Evolutionary conservation across 2,113 vertebrate genomes (phyloP), one percentile per base, ranked within the genome.

Genomic region (Zapornia atra): DNA sequence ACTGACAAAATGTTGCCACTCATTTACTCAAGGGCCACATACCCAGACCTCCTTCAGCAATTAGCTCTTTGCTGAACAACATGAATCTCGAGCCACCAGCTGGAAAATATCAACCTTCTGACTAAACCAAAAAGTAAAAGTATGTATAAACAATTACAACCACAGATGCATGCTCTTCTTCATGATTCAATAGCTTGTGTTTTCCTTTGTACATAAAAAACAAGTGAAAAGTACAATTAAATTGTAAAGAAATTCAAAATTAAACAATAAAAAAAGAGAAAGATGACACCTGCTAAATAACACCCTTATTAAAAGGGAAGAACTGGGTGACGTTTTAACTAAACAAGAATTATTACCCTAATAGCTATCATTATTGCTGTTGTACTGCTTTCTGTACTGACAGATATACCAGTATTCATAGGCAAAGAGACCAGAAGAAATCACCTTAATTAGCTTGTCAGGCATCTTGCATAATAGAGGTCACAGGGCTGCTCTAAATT

Each of bases 61-160:
- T 82, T 76, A 95, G 38, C 38, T 91, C 65, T 92, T 36, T 84
- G 53, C 86, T 78, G 46, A 90, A 82, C 48, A 85, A 79, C 22
- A 78, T 51, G 26, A 89, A 90, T 90, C 73, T 89, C 56, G 92
- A 73, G 56, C 81, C 84, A 68, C 63, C 68, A 70, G 69, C 46
- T 82, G 61, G 88, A 91, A 95, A 91, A 86, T 29, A 92, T 18
- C 81, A 95, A 66, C 33, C 69, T 92, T 81, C 78, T 38, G 25
- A 78, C 60, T 53, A 91, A 75, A 92, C 50, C 19, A 92, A 90
- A 78, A 85, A 57, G 29, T 75, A 13, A 24, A 94, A 71, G 26
- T 61, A 90, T 21, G 28, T 33, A 84, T 64, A 75, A 92, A 89
- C 42, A 81, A 86, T 38, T 75, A 38, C 36, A 92, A 50, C 38